A percentile compares a stretch with the other conserved stretches of the same genome.
phyloP scores from a whole-genome alignment of 2,797 vertebrate genomes.

The Smutsia gigantea region DNA sequence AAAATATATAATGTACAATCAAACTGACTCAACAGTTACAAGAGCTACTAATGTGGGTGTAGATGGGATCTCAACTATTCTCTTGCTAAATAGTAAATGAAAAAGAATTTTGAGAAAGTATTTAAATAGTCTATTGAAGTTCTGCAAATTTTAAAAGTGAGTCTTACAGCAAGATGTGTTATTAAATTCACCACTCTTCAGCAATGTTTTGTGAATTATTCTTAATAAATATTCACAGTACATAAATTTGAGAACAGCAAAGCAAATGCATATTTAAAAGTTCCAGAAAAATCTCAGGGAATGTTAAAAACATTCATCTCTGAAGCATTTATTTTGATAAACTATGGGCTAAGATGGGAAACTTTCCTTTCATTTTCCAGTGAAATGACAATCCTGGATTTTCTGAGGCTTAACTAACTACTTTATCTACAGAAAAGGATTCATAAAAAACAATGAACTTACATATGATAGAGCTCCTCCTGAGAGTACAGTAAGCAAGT shows the following conservation, averaged over 20 bases:
- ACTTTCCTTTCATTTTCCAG: conserved; percentile 39
- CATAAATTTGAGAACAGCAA: conserved; percentile 28
- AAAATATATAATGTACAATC: not conserved
- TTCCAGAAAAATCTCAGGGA: conserved; percentile 19
- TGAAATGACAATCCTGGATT: conserved; percentile 28
- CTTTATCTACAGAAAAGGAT: not conserved
- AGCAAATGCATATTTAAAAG: conserved; percentile 40
- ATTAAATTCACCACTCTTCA: conserved; percentile 36
- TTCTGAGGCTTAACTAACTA: not conserved
- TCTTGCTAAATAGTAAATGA: conserved; percentile 28
- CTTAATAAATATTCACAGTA: conserved; percentile 60
- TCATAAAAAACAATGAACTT: not conserved
- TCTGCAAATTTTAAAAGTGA: conserved; percentile 26
- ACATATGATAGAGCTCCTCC: not conserved
- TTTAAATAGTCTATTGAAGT: conserved; percentile 5
- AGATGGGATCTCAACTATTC: not conserved
- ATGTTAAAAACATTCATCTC: conserved; percentile 48
- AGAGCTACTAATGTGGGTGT: not conserved
- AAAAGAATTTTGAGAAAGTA: not conserved
- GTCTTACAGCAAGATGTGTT: not conserved
- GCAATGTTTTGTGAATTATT: conserved; percentile 32
- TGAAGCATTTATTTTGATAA: conserved; percentile 59
- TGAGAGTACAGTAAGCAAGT: not conserved
- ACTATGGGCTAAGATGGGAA: conserved; percentile 7
- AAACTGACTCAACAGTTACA: not conserved